Percentiles rank a stretch among this genome's conserved stretches.
These are phyloP conservation scores for Macrostomum lignano DNA, from an alignment of 1,140 invertebrate species.

Conservation along the genomic window DNA sequence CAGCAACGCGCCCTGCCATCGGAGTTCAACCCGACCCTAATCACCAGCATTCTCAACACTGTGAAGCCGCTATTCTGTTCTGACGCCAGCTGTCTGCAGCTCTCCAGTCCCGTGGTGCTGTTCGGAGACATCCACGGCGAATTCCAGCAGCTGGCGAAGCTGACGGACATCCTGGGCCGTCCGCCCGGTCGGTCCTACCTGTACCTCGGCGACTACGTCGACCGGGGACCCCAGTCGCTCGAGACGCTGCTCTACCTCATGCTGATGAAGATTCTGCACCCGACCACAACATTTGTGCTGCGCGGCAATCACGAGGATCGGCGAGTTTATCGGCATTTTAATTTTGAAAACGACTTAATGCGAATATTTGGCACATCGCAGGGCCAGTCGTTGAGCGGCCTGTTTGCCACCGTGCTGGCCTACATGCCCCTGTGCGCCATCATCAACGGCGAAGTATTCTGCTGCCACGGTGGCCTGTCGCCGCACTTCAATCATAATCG, in stretches of 20 bases:
- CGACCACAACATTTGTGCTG: conserved; percentile 37
- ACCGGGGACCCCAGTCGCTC: conserved; percentile 34
- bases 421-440: neutral
- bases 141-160: neutral
- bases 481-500: conserved; percentile 27
- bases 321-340: conserved; percentile 36
- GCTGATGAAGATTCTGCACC: conserved; percentile 29
- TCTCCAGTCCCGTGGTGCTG: neutral
- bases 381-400: no score
- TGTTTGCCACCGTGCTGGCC: no score
- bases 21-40: no score
- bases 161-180: neutral
- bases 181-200: conserved; percentile 12
- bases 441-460: conserved; percentile 33
- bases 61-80: no score
- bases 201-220: conserved; percentile 30
- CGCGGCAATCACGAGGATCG: conserved; percentile 39
- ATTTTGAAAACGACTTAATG: conserved; percentile 20
- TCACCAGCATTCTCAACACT: no score
- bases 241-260: conserved; percentile 28
- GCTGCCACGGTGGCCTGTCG: conserved; percentile 54
- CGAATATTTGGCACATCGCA: no score
- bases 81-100: no score
- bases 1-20: no score
- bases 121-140: neutral